Base-by-base conservation (phyloP, 37 sponge, comb jelly and placozoan genomes). In the Ianthella basta region DNA sequence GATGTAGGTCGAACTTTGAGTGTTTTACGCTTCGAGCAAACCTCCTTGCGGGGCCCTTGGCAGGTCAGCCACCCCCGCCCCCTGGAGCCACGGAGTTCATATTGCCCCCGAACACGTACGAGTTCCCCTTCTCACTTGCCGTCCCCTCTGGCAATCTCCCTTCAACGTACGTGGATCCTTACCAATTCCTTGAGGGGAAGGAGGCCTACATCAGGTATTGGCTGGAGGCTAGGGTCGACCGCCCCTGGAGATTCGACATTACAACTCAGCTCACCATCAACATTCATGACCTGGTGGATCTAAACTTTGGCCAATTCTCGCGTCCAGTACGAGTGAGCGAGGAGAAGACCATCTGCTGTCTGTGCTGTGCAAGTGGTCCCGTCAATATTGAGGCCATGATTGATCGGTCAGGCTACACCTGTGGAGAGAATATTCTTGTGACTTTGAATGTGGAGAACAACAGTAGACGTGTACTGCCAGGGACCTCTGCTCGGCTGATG, bases 321-420 rank as follows among this genome's bases (percentile, higher is more conserved):
- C 38, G 35, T 24, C 86, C 64, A 30, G 18, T 41, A 3, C 21
- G 80, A 53, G 33, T 38, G 14, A 67, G 33, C 63, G 4, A 12
- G 20, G 86, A 85, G 64, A 85, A 78, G 80, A 56, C 68, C n/a
- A 59, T 85, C n/a, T 85, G 86, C 82, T 85, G 86, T 55, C 36
- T 82, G 34, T 85, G 86, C 86, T 85, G 86, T 40, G 33, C 40
- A 15, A 44, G 84, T 20, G 86, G 83, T 3, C 86, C 86, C 19
- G 34, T 85, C 34, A 83, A 6, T 1, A 24, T 85, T 33, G 66
- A 80, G n/a, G 86, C 82, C 21, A 27, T 16, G 27, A 85, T 85
- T 59, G 83, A 85, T 72, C 82, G 82, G 12, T 19, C 82, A 19
- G 86, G 80, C 15, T 85, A 83, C 37, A 44, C 55, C 64, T 67